A percentile compares a stretch with the other conserved stretches of the same genome.
phyloP scores from a whole-genome alignment of 2,797 vertebrate genomes.

The Tapirus indicus region DNA sequence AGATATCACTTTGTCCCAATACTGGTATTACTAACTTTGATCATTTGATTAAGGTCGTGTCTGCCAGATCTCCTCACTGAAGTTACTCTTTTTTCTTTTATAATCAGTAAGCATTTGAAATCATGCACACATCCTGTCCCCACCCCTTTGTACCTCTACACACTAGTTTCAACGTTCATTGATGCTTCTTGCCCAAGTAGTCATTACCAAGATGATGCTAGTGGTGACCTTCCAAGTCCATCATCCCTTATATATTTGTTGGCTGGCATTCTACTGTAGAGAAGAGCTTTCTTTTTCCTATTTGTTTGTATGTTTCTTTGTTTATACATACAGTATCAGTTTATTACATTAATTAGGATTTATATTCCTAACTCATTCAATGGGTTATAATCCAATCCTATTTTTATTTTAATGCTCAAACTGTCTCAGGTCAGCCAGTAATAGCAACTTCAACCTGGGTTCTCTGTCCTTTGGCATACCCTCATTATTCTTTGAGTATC shows the following conservation, averaged over 20 bases:
- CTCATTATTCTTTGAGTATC: neutral
- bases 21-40: neutral
- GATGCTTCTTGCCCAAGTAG: neutral
- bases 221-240: neutral
- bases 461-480: neutral
- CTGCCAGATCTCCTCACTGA: neutral
- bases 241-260: neutral
- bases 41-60: neutral
- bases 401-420: neutral
- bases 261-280: neutral
- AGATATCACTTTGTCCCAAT: neutral
- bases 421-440: neutral
- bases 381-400: neutral
- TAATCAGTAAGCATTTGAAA: neutral
- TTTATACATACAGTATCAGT: neutral
- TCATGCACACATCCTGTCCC: neutral
- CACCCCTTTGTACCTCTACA: neutral
- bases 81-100: neutral
- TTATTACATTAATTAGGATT: neutral
- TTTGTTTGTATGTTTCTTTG: neutral
- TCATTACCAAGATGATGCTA: neutral
- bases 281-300: neutral
- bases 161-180: neutral
- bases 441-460: neutral
- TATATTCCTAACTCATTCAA: neutral